These are phyloP conservation scores for Tinamus major DNA, from an alignment of 2,797 vertebrate species.

Conservation along the genomic window DNA sequence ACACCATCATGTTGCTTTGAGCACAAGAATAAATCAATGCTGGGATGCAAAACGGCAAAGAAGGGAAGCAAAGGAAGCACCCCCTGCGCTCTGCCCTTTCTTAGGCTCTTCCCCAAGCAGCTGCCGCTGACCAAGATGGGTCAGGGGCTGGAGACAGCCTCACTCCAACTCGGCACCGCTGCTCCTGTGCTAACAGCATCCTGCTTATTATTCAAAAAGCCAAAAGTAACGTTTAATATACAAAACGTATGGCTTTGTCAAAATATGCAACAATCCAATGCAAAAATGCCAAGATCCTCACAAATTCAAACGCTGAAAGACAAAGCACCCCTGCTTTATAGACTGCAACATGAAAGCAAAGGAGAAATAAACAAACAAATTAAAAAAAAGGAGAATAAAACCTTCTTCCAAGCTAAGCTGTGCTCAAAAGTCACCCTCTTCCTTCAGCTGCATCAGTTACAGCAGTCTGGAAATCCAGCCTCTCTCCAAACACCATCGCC, in stretches of 20 bases:
- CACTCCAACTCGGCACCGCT: neutral
- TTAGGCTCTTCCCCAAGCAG: neutral
- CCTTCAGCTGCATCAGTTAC: slow-evolving; percentile 49
- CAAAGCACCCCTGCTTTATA: neutral
- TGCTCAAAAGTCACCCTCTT: slow-evolving; percentile 15
- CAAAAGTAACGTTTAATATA: neutral
- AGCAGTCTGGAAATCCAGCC: slow-evolving; percentile 45
- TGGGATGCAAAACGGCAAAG: neutral
- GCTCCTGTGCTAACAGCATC: neutral
- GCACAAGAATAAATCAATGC: neutral
- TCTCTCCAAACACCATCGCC: slow-evolving; percentile 16
- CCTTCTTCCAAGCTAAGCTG: neutral
- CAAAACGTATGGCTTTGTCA: neutral
- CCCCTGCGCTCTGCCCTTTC: neutral
- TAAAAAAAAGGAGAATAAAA: neutral
- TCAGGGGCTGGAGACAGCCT: neutral
- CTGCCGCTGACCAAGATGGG: neutral
- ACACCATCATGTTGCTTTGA: neutral
- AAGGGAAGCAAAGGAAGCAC: neutral
- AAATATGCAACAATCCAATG: neutral
- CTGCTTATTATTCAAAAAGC: neutral
- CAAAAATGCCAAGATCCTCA: neutral
- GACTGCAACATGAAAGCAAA: neutral
- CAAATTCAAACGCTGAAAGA: neutral
- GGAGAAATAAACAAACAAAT: neutral